Evolutionary conservation across 2,797 vertebrate species (phyloP).

Genomic region (Lates japonicus): DNA sequence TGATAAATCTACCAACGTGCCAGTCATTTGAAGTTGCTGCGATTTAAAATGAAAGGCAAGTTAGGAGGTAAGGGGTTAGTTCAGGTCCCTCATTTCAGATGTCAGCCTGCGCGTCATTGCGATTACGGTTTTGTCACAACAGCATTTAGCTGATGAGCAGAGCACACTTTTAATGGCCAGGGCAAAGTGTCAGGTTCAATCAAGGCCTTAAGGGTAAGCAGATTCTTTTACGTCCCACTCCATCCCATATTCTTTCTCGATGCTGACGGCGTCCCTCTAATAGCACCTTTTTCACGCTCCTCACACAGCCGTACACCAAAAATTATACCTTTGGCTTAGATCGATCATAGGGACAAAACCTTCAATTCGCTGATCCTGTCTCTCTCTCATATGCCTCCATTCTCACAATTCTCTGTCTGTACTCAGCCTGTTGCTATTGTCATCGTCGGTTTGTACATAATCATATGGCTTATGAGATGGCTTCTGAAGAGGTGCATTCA

Average conservation of each 20-base stretch:
- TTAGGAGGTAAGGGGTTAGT: constrained; percentile 30
- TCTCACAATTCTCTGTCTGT: constrained; percentile 13
- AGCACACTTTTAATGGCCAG: constrained; percentile 46
- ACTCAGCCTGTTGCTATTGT: constrained; percentile 32
- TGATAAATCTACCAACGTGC: not conserved
- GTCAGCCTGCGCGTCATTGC: constrained; percentile 15
- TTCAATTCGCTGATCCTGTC: constrained; percentile 61
- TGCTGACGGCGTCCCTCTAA: constrained; percentile 57
- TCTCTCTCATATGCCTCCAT: constrained; percentile 14
- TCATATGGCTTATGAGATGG: constrained; percentile 40
- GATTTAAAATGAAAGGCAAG: constrained; percentile 27
- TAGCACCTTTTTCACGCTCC: constrained; percentile 47
- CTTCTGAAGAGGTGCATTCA: constrained; percentile 47
- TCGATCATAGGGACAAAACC: constrained; percentile 65
- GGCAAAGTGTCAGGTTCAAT: constrained; percentile 64
- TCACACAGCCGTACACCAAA: constrained; percentile 57
- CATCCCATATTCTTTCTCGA: constrained; percentile 24
- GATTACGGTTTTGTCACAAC: constrained; percentile 66
- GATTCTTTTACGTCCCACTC: constrained; percentile 23
- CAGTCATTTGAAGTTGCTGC: not conserved
- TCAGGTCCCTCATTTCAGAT: constrained; percentile 20
- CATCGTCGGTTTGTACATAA: constrained; percentile 33
- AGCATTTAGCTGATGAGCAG: constrained; percentile 73
- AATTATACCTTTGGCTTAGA: constrained; percentile 67
- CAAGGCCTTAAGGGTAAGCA: constrained; percentile 62